Evolutionary conservation across 2,113 vertebrate species (phyloP), one percentile per base, ranked within the genome.

Genomic region (Myiozetetes cayanensis): DNA sequence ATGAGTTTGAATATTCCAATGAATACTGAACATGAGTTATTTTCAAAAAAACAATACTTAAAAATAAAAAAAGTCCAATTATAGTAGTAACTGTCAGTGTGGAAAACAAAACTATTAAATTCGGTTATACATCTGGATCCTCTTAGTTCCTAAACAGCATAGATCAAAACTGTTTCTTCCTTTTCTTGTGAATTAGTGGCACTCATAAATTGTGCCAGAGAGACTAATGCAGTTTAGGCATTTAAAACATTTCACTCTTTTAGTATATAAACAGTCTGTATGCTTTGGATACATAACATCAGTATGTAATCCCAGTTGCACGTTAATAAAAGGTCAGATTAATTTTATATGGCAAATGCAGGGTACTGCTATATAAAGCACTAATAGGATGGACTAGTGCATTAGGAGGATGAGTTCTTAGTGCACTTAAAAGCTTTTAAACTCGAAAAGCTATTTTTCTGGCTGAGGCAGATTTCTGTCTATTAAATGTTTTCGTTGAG

Each of bases 291-390:
- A 47, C 22, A 8, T 95, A 90, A 66, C 85, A 83, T 94, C 73
- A 76, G 41, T 94, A 58, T 77, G 58, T 59, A 90, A 75, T 87
- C 94, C 66, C 55, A 50, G 46, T 81, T 82, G 65, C 46, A 76
- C 31, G 14, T 87, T 89, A 90, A 89, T 90, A 83, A 96, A 91
- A 85, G 55, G 56, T 92, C 85, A 92, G 47, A 66, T 82, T 94
- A 87, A 89, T 95, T 95, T 89, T 90, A 62, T 65, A 66, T n/a
- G 11, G 62, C 84, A 86, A 75, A 86, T 62, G 33, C 35, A 81
- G 67, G 6, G 15, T 63, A 47, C 49, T 74, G 21, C 65, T 78
- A 6, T 58, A n/a, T 74, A 86, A 88, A 91, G 63, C 52, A 77
- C 10, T 77, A 80, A 52, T 49, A 44, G 66, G 24, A 46, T 67